A percentile compares a stretch with the other conserved stretches of the same genome.
Conservation (phyloP, 2,888 invertebrate species). For the Nymphalis polychloros region DNA sequence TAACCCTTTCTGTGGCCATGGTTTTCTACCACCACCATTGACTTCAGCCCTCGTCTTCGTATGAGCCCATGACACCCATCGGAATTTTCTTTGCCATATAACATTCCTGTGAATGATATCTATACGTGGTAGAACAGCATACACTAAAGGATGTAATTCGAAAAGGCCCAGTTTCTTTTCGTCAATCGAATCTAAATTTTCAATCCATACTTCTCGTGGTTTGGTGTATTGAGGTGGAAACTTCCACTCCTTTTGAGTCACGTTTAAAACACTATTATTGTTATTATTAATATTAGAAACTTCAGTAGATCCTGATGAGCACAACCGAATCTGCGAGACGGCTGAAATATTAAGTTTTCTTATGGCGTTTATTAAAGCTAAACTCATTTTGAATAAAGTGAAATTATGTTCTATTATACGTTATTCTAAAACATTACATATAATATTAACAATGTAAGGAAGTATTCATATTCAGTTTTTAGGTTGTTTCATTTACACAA, state of each 20-base stretch:
- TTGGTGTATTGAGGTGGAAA: constrained; percentile 80
- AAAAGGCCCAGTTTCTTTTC: constrained; percentile 91
- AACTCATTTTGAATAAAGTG: constrained; percentile 52
- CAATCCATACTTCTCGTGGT: constrained; percentile 92
- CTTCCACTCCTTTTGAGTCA: constrained; percentile 72
- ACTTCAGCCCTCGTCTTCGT: constrained; percentile 92
- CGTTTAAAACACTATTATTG: constrained; percentile 48
- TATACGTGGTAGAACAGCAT: constrained; percentile 90
- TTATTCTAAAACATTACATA: background rate
- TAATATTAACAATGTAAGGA: background rate
- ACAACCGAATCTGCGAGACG: constrained; percentile 54
- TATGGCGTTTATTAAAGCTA: constrained; percentile 63
- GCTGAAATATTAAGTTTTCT: constrained; percentile 62
- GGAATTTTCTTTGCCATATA: constrained; percentile 91
- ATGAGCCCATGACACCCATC: constrained; percentile 90
- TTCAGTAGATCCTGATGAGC: constrained; percentile 49
- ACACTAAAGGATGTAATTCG: constrained; percentile 94
- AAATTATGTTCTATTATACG: background rate
- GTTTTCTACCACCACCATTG: constrained; percentile 94
- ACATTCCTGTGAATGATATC: constrained; percentile 94
- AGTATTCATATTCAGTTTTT: background rate
- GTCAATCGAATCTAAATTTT: constrained; percentile 88
- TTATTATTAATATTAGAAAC: constrained; percentile 38
- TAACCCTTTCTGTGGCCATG: constrained; percentile 97
- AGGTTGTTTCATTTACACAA: constrained; percentile 4